Evolutionary conservation across 1,140 invertebrate genomes (phyloP).

Genomic region (Atopsyche davidsoni): DNA sequence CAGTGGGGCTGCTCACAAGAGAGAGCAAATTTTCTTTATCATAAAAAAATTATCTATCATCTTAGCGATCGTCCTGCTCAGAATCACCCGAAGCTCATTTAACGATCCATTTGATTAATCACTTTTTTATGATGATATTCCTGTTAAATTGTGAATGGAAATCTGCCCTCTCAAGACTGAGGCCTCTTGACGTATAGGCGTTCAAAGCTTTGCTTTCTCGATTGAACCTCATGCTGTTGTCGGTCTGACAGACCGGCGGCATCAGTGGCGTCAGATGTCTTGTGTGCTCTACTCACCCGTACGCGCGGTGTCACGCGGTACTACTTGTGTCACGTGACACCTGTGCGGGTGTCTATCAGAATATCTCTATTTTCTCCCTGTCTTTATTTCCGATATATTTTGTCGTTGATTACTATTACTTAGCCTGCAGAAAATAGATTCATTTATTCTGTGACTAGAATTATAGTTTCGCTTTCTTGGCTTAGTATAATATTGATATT

Average conservation of each 20-base stretch:
- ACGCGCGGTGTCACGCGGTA: constrained; percentile 30
- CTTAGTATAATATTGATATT: too few relatives aligned
- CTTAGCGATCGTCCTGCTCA: too few relatives aligned
- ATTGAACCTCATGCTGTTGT: constrained; percentile 33
- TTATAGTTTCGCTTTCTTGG: constrained; percentile 5
- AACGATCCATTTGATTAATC: too few relatives aligned
- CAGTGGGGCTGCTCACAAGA: background rate
- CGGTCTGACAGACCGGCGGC: constrained; percentile 27
- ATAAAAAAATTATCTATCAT: too few relatives aligned
- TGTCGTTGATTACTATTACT: too few relatives aligned
- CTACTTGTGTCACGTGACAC: constrained; percentile 2
- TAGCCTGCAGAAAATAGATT: too few relatives aligned
- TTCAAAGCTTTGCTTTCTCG: constrained; percentile 37
- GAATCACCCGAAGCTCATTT: too few relatives aligned
- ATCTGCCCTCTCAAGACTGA: too few relatives aligned
- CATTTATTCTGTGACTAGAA: background rate
- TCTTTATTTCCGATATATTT: background rate
- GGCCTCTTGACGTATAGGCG: constrained; percentile 17
- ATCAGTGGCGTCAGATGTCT: constrained; percentile 53
- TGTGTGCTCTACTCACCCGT: constrained; percentile 49
- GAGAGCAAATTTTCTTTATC: too few relatives aligned
- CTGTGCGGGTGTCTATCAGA: constrained; percentile 29
- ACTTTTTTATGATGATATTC: too few relatives aligned
- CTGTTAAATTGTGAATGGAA: background rate
- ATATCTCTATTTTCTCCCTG: constrained; percentile 29